Conservation (phyloP, 2,888 invertebrate species). For the Frankliniella intonsa region DNA sequence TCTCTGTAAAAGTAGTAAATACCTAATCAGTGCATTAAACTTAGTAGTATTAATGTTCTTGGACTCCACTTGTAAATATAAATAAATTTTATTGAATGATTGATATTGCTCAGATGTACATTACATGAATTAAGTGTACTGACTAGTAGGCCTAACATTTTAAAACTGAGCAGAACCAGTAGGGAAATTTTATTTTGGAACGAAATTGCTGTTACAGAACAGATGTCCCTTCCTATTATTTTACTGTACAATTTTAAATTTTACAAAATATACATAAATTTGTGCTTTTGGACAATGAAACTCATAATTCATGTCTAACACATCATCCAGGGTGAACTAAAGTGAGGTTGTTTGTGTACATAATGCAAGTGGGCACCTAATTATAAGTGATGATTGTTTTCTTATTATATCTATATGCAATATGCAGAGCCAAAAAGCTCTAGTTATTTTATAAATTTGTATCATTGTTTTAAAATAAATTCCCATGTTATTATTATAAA, state of each 20-base stretch:
- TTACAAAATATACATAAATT: neutral
- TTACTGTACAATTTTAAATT: neutral
- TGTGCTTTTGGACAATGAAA: neutral
- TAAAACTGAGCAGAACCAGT: too few relatives aligned
- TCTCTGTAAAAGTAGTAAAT: neutral
- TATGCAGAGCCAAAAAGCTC: neutral
- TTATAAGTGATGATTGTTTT: neutral
- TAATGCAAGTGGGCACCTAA: neutral
- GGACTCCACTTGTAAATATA: neutral
- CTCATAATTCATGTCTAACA: too few relatives aligned
- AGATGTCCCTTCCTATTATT: too few relatives aligned
- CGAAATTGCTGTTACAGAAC: too few relatives aligned
- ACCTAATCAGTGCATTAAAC: neutral
- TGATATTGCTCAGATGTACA: conserved; percentile 9
- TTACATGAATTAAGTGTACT: neutral
- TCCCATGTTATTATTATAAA: neutral
- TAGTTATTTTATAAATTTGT: conserved; percentile 11
- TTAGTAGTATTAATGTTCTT: neutral
- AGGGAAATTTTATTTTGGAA: too few relatives aligned
- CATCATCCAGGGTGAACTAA: too few relatives aligned
- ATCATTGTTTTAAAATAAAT: neutral
- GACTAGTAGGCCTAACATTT: too few relatives aligned
- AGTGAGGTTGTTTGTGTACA: too few relatives aligned
- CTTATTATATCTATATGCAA: neutral
- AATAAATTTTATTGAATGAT: neutral